These are phyloP conservation scores for Cheilosia impressa DNA, from an alignment of 2,888 invertebrate genomes.

Conservation along the genomic window DNA sequence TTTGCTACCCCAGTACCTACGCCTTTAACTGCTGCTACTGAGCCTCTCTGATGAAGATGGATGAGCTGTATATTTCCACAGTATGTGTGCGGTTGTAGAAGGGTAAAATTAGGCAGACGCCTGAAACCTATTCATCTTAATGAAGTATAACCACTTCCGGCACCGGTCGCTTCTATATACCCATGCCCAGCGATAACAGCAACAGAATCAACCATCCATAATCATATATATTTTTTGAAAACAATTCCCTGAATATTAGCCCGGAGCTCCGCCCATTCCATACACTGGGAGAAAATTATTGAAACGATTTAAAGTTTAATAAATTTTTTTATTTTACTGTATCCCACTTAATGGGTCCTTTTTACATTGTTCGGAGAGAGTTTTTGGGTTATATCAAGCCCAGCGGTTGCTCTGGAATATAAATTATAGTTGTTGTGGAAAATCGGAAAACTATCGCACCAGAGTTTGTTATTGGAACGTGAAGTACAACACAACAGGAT, in stretches of 20 bases:
- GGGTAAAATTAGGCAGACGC: slow-evolving; percentile 55
- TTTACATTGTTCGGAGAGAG: slow-evolving; percentile 7
- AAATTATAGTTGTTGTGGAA: slow-evolving; percentile 61
- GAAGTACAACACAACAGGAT: slow-evolving; percentile 14
- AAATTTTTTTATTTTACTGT: slow-evolving; percentile 3
- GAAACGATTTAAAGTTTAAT: slow-evolving; percentile 53
- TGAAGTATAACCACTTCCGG: slow-evolving; percentile 66
- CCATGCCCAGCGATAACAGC: slow-evolving; percentile 10
- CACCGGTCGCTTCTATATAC: not conserved
- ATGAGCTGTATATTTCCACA: slow-evolving; percentile 31
- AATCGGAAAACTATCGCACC: slow-evolving; percentile 58
- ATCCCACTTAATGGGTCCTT: slow-evolving; percentile 32
- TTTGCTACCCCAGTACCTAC: not conserved
- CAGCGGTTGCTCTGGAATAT: slow-evolving; percentile 51
- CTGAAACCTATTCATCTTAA: slow-evolving; percentile 65
- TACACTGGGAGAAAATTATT: slow-evolving; percentile 60
- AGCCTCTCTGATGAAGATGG: slow-evolving; percentile 57
- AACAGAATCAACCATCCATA: slow-evolving; percentile 6
- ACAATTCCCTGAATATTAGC: slow-evolving; percentile 56
- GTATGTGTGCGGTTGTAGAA: not conserved
- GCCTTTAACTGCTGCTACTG: slow-evolving; percentile 10
- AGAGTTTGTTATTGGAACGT: slow-evolving; percentile 47
- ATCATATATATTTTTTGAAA: slow-evolving; percentile 21
- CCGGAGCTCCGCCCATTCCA: slow-evolving; percentile 24
- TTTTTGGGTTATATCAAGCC: slow-evolving; percentile 30